Percentiles rank a stretch among this genome's conserved stretches.
Evolutionary conservation across 2,797 vertebrate genomes (phyloP).

Genomic region (Lithobates sylvaticus): DNA sequence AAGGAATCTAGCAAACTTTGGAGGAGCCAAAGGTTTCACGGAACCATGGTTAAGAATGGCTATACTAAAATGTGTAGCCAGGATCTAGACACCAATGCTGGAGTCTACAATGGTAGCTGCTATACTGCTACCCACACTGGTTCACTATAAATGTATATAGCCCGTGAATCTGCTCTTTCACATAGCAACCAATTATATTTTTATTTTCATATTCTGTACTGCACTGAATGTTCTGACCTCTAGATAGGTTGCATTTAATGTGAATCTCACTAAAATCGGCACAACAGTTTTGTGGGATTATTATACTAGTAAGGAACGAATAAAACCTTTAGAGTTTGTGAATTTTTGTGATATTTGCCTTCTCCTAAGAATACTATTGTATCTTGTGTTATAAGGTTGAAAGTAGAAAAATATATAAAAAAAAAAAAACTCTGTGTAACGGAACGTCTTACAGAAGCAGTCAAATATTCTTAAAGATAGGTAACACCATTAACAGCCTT

Average conservation of each 20-base stretch:
- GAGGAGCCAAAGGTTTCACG: too few relatives aligned
- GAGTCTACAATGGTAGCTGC: background rate
- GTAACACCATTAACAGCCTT: background rate
- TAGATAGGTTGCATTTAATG: background rate
- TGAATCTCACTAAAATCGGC: background rate
- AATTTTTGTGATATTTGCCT: background rate
- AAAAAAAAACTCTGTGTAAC: conserved; percentile 1
- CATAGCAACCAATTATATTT: background rate
- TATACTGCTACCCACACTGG: background rate
- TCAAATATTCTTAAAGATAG: conserved; percentile 8
- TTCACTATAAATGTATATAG: background rate
- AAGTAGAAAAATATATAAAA: background rate
- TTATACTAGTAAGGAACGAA: background rate
- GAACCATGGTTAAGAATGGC: too few relatives aligned
- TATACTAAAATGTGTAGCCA: background rate
- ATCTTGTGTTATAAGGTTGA: background rate
- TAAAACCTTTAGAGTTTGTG: background rate
- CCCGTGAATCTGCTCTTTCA: too few relatives aligned
- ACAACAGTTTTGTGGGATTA: too few relatives aligned
- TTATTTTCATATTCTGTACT: background rate
- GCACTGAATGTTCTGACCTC: background rate
- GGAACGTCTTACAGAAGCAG: background rate
- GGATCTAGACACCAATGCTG: background rate
- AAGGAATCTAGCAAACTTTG: too few relatives aligned
- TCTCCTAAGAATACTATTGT: conserved; percentile 8